Evolutionary conservation across 2,113 vertebrate genomes (phyloP), one percentile per base, ranked within the genome.

Genomic region (Beaufortia kweichowensis): DNA sequence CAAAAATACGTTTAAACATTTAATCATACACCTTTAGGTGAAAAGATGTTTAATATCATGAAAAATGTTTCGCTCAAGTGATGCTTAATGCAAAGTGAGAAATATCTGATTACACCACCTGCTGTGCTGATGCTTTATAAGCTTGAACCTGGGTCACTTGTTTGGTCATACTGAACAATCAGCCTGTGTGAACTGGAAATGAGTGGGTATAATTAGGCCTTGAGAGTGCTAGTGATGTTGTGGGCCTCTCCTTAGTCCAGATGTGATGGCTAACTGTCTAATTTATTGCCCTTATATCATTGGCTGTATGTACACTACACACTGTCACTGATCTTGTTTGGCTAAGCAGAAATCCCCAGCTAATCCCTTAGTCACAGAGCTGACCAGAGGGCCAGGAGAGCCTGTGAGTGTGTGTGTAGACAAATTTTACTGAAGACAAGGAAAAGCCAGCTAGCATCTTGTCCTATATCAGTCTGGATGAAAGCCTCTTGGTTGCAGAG

Each of bases 301-400:
- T 55, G 21, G 31, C 9, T 46, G 17, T 53, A 21, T 1, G 19
- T 50, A 31, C n/a, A n/a, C 6, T 21, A 41, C 69, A 73, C 35
- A 53, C 23, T 48, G 21, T 57, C 61, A n/a, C 67, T 76, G 84
- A 88, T 88, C 87, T 80, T 48, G 17, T 60, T 79, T 84, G 84
- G 35, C 87, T 89, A 88, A 81, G 73, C 41, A 60, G 81, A 89
- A 91, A 91, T 89, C 89, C 88, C 80, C 33, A 14, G 15, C 79
- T 92, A 91, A 92, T 91, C 90, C 86, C 12, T 29, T 7, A 72
- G 74, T 48, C 67, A 31, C n/a, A 67, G 84, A 77, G 82, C 77
- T 82, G 61, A 70, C 79, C 19, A 39, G 9, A 41, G 79, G 3
- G 39, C 73, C 53, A 31, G 59, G 21, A 31, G 10, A 31, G 28